These are phyloP conservation scores for Tretioscincus oriximinensis DNA, from an alignment of 2,113 vertebrate genomes.

Conservation along the genomic window DNA sequence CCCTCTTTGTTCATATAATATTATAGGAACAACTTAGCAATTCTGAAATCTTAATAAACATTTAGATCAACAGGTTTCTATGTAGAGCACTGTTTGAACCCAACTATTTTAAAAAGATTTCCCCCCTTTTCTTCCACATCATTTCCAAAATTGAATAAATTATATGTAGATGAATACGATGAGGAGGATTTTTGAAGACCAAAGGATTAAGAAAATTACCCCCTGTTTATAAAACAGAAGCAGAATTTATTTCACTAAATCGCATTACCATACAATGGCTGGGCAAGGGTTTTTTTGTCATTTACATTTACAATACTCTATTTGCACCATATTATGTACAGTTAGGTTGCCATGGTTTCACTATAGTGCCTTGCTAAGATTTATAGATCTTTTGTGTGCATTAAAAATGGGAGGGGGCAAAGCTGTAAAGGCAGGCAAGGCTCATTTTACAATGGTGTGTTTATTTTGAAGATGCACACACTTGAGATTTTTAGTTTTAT, in stretches of 20 bases:
- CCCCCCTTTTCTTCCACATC: background rate
- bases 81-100: background rate
- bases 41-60: background rate
- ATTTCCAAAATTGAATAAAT: constrained; percentile 8
- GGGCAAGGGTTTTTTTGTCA: background rate
- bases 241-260: constrained; percentile 8
- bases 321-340: background rate
- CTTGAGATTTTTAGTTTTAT: constrained; percentile 42
- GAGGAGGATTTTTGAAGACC: fast-evolving
- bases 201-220: background rate
- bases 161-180: background rate
- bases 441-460: background rate
- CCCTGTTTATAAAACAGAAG: constrained; percentile 3
- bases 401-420: background rate
- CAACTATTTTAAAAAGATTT: background rate
- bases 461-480: background rate
- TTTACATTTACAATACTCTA: constrained; percentile 23
- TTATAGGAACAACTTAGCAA: background rate
- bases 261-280: background rate
- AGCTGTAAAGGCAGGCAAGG: background rate
- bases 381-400: constrained; percentile 5
- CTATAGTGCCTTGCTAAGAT: constrained; percentile 9
- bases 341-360: background rate
- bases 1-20: background rate
- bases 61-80: background rate